Percentiles rank a stretch among this genome's conserved stretches.
These are phyloP conservation scores for Myrmecobius fasciatus DNA, from an alignment of 2,113 vertebrate species.

Conservation along the genomic window DNA sequence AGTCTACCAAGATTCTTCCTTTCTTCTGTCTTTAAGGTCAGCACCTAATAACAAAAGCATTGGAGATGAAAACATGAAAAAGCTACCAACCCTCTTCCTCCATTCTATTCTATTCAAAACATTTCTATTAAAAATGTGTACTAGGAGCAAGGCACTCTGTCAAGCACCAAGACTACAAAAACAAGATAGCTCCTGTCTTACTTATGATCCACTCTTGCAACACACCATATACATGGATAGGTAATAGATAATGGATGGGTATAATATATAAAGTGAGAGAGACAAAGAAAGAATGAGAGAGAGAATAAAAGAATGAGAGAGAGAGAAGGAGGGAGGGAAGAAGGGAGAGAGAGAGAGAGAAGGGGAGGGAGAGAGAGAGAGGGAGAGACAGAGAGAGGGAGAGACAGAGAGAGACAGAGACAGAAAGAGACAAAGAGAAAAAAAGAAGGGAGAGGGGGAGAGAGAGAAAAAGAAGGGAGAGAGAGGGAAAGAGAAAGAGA, in stretches of 20 bases:
- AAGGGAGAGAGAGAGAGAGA: fast-evolving
- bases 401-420: too few species aligned
- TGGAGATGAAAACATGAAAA: neutral
- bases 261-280: neutral
- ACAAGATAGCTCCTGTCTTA: neutral
- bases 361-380: too few species aligned
- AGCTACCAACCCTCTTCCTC: neutral
- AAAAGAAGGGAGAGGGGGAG: too few species aligned
- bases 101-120: neutral
- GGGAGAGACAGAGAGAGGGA: too few species aligned
- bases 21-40: slow-evolving; percentile 5
- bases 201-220: neutral
- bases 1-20: neutral
- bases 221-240: neutral
- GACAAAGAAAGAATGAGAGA: too few species aligned
- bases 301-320: too few species aligned
- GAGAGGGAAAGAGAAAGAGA: too few species aligned
- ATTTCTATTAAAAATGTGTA: neutral
- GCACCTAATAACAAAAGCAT: neutral
- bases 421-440: too few species aligned
- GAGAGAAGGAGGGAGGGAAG: neutral
- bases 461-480: too few species aligned
- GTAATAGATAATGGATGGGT: neutral
- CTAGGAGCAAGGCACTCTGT: neutral
- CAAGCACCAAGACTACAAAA: neutral